phyloP scores from a whole-genome alignment of 2,797 vertebrate genomes.

The Pogonophryne albipinna region DNA sequence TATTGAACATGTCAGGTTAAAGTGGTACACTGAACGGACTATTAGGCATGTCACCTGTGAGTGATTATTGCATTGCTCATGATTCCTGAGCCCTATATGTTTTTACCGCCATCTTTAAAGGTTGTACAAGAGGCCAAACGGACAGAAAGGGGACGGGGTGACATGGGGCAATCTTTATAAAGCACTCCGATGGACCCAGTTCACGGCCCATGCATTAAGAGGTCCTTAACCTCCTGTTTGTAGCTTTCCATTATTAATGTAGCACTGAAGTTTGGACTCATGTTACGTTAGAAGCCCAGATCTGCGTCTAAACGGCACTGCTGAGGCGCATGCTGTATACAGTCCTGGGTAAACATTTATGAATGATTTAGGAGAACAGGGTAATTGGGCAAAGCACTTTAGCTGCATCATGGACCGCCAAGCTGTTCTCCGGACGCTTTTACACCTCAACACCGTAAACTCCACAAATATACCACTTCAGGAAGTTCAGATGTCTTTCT shows the following conservation, averaged over 20 bases:
- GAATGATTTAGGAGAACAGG: constrained; percentile 76
- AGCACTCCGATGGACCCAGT: constrained; percentile 40
- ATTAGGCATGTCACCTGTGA: constrained; percentile 69
- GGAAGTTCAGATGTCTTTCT: constrained; percentile 4
- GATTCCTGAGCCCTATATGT: constrained; percentile 19
- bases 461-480: constrained; percentile 3
- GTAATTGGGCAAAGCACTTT: constrained; percentile 54
- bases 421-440: constrained; percentile 44
- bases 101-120: constrained; percentile 41
- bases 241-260: constrained; percentile 80
- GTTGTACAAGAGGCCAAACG: constrained; percentile 41
- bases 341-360: constrained; percentile 75
- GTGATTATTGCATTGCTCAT: constrained; percentile 57
- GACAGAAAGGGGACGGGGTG: constrained; percentile 13
- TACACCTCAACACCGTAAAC: constrained; percentile 24
- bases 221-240: constrained; percentile 74
- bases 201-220: constrained; percentile 48
- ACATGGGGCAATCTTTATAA: constrained; percentile 40
- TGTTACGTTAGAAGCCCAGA: constrained; percentile 43
- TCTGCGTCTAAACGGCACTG: constrained; percentile 58
- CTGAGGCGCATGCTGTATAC: constrained; percentile 58
- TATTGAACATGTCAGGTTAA: constrained; percentile 75
- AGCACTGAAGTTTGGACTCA: constrained; percentile 53
- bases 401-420: constrained; percentile 51
- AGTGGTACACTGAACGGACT: constrained; percentile 65